Evolutionary conservation across 2,888 invertebrate genomes (phyloP).

Genomic region (Tinea semifulvella): DNA sequence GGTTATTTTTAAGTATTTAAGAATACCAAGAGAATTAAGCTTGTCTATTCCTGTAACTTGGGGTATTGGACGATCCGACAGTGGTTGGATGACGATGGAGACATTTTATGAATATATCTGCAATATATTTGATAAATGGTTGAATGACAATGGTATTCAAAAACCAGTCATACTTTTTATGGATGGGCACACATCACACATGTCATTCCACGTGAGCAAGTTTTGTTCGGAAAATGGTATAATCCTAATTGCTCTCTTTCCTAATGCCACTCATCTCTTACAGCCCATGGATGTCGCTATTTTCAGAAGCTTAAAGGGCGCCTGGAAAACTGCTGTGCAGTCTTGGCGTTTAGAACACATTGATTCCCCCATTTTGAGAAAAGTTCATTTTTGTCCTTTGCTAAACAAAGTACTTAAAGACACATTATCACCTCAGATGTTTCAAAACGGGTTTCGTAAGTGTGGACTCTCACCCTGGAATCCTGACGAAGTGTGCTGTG

Average conservation of each 20-base stretch:
- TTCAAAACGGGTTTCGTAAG: not conserved
- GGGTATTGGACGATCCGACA: slow-evolving; percentile 20
- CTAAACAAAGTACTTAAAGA: slow-evolving; percentile 12
- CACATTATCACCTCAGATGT: not conserved
- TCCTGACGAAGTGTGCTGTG: slow-evolving; percentile 12
- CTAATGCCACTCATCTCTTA: slow-evolving; percentile 36
- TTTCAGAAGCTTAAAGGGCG: slow-evolving; percentile 30
- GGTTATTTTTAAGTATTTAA: slow-evolving; percentile 20
- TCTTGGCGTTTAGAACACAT: slow-evolving; percentile 2
- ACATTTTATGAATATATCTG: slow-evolving; percentile 19
- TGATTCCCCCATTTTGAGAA: slow-evolving; percentile 15
- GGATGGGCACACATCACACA: slow-evolving; percentile 19
- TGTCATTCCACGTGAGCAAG: slow-evolving; percentile 17
- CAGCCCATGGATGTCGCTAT: slow-evolving; percentile 37
- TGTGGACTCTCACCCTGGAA: slow-evolving; percentile 15
- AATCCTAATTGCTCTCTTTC: slow-evolving; percentile 21
- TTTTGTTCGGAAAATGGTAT: slow-evolving; percentile 17
- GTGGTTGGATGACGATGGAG: slow-evolving; percentile 20
- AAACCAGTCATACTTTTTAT: slow-evolving; percentile 18
- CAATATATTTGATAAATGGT: slow-evolving; percentile 19
- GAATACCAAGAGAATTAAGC: slow-evolving; percentile 18
- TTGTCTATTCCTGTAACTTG: slow-evolving; percentile 18
- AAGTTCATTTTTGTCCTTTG: slow-evolving; percentile 17
- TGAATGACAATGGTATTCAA: slow-evolving; percentile 18
- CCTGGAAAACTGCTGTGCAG: slow-evolving; percentile 26